Conservation (phyloP, 1,140 invertebrate genomes). For the Macrotrachela quadricornifera region DNA sequence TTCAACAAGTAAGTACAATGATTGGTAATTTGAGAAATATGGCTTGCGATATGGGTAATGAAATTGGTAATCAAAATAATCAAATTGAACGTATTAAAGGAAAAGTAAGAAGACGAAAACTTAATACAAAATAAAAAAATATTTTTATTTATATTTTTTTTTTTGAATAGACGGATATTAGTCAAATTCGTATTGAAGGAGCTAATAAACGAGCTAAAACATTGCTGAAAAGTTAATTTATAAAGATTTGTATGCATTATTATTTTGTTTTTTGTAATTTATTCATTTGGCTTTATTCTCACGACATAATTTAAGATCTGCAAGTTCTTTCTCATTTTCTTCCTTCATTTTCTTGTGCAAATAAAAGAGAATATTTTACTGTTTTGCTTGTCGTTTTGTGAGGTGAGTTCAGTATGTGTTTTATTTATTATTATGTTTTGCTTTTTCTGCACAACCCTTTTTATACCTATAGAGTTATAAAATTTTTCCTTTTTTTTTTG, state of each 20-base stretch:
- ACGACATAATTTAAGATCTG: no score
- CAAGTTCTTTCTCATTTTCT: no score
- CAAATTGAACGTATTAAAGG: constrained; percentile 88
- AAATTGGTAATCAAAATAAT: constrained; percentile 84
- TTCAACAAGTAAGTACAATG: constrained; percentile 54
- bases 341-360: no score
- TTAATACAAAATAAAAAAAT: background rate
- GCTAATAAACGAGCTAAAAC: constrained; percentile 42
- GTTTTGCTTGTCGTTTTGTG: no score
- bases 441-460: no score
- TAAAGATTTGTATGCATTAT: background rate
- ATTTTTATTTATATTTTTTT: constrained; percentile 11
- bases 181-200: constrained; percentile 36
- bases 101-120: constrained; percentile 46
- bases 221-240: constrained; percentile 27
- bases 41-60: constrained; percentile 95
- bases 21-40: constrained; percentile 94
- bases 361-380: no score
- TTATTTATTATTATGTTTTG: no score
- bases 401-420: no score
- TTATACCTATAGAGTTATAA: no score
- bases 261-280: no score
- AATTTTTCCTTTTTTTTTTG: no score
- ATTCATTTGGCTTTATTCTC: no score
- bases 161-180: constrained; percentile 32